phyloP scores from a whole-genome alignment of 2,797 vertebrate genomes.

The Microchirus variegatus region DNA sequence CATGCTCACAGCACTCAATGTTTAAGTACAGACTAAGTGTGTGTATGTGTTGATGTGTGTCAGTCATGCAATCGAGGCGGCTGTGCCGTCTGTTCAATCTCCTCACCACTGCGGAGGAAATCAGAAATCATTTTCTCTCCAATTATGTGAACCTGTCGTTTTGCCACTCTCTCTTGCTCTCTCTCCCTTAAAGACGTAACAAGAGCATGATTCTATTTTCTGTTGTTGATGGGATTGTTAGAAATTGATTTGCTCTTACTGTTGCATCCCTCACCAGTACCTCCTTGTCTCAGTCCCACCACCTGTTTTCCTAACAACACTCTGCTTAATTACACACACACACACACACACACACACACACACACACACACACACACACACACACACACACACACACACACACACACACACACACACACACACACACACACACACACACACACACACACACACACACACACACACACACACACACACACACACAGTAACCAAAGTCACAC shows the following conservation, averaged over 20 bases:
- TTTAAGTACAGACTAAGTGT: conserved; percentile 31
- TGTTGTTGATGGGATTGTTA: conserved; percentile 31
- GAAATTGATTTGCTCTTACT: conserved; percentile 47
- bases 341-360: background rate
- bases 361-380: conserved; percentile 12
- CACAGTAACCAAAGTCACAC: background rate
- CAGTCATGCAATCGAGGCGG: too few species aligned
- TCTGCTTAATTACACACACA: conserved; percentile 6
- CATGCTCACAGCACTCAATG: conserved; percentile 18
- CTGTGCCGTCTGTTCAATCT: too few species aligned
- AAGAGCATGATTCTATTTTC: conserved; percentile 37
- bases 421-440: conserved; percentile 17
- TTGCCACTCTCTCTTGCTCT: too few species aligned
- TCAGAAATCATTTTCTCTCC: too few species aligned
- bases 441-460: background rate
- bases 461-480: background rate
- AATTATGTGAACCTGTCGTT: too few species aligned
- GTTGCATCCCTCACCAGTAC: conserved; percentile 24
- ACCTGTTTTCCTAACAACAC: too few species aligned
- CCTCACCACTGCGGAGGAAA: too few species aligned
- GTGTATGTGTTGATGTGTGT: conserved; percentile 9
- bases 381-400: background rate
- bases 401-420: background rate
- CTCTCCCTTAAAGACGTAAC: conserved; percentile 21
- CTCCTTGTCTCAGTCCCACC: conserved; percentile 1